Evolutionary conservation across 2,797 vertebrate species (phyloP).

Genomic region (Macroramphosus scolopax): DNA sequence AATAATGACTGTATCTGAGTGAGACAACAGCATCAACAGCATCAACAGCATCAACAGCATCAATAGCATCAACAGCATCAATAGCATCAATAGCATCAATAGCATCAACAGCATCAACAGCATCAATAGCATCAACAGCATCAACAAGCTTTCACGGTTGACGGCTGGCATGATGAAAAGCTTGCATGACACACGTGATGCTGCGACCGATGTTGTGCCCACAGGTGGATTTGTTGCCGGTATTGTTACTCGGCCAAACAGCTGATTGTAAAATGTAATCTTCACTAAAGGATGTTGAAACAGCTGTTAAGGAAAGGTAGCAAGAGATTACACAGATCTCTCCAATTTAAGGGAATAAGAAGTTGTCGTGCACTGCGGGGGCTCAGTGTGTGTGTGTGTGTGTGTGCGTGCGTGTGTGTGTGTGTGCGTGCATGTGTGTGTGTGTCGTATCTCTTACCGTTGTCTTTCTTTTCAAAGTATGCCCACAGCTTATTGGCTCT

Average conservation of each 20-base stretch:
- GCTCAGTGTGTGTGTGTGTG: constrained; percentile 1
- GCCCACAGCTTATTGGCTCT: constrained; percentile 89
- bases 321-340: constrained; percentile 29
- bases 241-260: constrained; percentile 50
- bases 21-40: too few relatives aligned
- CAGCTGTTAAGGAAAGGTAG: constrained; percentile 53
- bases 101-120: too few relatives aligned
- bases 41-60: too few relatives aligned
- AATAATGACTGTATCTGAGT: background rate
- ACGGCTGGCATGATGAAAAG: too few relatives aligned
- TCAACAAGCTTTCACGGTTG: too few relatives aligned
- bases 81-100: too few relatives aligned
- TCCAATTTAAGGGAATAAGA: constrained; percentile 8
- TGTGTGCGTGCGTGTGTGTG: background rate
- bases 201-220: constrained; percentile 20
- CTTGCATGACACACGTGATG: constrained; percentile 43
- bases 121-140: too few relatives aligned
- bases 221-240: constrained; percentile 54
- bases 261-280: constrained; percentile 53
- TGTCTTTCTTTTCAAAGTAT: constrained; percentile 87
- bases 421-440: too few relatives aligned
- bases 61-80: too few relatives aligned
- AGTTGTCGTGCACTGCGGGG: constrained; percentile 1
- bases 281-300: constrained; percentile 32
- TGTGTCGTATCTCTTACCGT: constrained; percentile 76